Percentiles rank a stretch among this genome's conserved stretches.
phyloP scores from a whole-genome alignment of 1,140 invertebrate species.

The Dendroctonus valens region DNA sequence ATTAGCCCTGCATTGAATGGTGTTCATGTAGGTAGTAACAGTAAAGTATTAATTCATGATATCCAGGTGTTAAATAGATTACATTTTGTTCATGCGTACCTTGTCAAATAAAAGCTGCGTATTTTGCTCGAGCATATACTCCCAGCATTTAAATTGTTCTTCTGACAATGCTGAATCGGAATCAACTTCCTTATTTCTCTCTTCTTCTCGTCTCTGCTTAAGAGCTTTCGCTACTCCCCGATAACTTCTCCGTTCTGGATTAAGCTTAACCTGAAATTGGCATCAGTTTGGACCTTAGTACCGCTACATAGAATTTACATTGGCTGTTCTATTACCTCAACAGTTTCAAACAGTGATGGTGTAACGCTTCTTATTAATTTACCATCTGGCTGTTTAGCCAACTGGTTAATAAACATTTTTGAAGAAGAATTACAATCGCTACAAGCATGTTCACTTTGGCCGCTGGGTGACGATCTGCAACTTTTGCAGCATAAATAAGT shows the following conservation, averaged over 20 bases:
- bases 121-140: conserved; percentile 90
- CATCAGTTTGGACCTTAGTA: too few relatives aligned
- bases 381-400: conserved; percentile 45
- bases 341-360: conserved; percentile 47
- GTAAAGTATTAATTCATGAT: too few relatives aligned
- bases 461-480: conserved; percentile 71
- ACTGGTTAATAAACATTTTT: conserved; percentile 48
- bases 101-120: conserved; percentile 85
- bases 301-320: too few relatives aligned
- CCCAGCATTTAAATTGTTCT: conserved; percentile 89
- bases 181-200: conserved; percentile 54
- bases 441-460: conserved; percentile 73
- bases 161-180: conserved; percentile 66
- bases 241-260: conserved; percentile 55
- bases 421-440: conserved; percentile 56
- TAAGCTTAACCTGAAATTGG: conserved; percentile 38
- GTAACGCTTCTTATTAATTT: conserved; percentile 47
- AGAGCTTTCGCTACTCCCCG: conserved; percentile 58
- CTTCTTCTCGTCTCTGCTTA: conserved; percentile 56
- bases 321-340: conserved; percentile 36
- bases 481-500: background rate
- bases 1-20: too few relatives aligned
- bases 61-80: too few relatives aligned
- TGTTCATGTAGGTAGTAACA: too few relatives aligned
- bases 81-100: conserved; percentile 58